Evolutionary conservation across 2,888 invertebrate species (phyloP), one percentile per base, ranked within the genome.

Genomic region (Andrena trimmerana): DNA sequence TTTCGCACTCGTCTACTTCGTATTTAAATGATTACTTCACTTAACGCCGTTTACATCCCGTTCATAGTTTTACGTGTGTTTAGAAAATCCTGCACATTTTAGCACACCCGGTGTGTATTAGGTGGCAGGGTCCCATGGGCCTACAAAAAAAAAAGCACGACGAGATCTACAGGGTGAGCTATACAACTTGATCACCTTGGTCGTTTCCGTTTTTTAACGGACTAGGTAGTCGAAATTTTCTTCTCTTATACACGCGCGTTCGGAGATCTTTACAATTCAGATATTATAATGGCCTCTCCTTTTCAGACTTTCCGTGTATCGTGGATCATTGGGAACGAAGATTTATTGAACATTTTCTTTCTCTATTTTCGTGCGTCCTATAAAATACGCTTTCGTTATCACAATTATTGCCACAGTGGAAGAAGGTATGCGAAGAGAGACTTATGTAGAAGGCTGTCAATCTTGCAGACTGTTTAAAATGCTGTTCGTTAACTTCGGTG

Each of bases 91-190:
- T 42, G 1, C 31, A 48, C 16, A n/a, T 36, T 72, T 72, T 36
- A 36, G 29, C 24, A 50, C 71, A 72, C 67, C 54, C 50, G 67
- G 72, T 81, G 42, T 57, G 5, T 8, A n/a, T 24, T 70, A 57
- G 52, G 54, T 54, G 62, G 62, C 60, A 68, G 57, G 42, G 57
- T 72, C 16, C 36, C 72, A 68, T 36, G 27, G 20, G 29, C 57
- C 67, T 79, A 72, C 67, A 79, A 71, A 78, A 80, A 36, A 65
- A 36, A 72, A 72, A 71, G 29, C n/a, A 36, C n/a, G 16, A 52
- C 36, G 27, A 60, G 24, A 78, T 67, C 36, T 78, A 78, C 60
- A 62, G 60, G 54, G 78, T 78, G 66, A 78, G 62, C 54, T 36
- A 24, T 36, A 68, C 29, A 36, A 68, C 48, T 42, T 57, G 71